These are phyloP conservation scores for Myanophis thanlyinensis DNA, from an alignment of 2,113 vertebrate species.

Conservation along the genomic window DNA sequence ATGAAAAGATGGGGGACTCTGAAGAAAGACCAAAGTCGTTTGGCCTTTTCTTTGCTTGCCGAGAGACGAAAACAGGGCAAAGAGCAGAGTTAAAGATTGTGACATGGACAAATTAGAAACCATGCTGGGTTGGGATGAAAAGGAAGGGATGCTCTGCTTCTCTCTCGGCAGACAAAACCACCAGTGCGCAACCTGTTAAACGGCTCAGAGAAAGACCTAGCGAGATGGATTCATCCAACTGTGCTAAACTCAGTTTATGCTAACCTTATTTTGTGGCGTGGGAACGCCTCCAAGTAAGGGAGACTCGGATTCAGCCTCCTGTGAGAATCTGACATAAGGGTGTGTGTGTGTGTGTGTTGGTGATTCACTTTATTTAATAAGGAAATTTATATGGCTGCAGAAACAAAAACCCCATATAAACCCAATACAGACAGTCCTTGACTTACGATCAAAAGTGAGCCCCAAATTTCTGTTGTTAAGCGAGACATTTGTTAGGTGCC, in stretches of 20 bases:
- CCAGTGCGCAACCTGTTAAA: neutral
- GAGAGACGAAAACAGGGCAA: neutral
- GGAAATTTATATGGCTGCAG: no score
- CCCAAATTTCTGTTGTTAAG: no score
- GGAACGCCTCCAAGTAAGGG: neutral
- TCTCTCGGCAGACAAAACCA: neutral
- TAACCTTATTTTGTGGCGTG: neutral
- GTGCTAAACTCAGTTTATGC: neutral
- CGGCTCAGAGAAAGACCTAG: neutral
- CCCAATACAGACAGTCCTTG: no score
- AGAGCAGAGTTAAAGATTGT: neutral
- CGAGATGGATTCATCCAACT: neutral
- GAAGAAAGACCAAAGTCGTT: neutral
- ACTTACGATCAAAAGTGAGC: no score
- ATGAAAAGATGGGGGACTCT: neutral
- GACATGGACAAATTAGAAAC: neutral
- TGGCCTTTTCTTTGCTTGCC: neutral
- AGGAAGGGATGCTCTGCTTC: no score
- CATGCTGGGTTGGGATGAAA: neutral
- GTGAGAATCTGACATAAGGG: neutral
- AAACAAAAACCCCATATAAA: no score
- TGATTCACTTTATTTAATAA: neutral
- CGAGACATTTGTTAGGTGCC: no score
- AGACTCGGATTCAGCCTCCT: neutral
- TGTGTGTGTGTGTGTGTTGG: no score